Evolutionary conservation across 2,888 invertebrate species (phyloP).

Genomic region (Anagyrus pseudococci): DNA sequence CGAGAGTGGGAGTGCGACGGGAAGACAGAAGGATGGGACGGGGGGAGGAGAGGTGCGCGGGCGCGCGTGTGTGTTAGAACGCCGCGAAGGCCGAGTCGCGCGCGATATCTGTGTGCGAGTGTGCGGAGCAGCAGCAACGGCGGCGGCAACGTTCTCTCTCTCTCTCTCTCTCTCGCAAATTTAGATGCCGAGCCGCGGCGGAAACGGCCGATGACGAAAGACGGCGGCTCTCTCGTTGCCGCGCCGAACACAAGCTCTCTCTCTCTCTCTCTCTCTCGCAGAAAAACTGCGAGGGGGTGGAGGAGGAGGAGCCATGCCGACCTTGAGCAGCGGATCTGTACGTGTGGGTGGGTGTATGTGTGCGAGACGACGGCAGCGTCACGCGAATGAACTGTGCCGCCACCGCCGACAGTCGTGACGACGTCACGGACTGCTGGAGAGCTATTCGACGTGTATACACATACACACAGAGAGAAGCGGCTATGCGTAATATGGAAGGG

Average conservation of each 20-base stretch:
- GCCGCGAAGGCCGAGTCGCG: slow-evolving; percentile 44
- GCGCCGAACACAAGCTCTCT: not conserved
- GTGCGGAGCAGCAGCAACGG: no score
- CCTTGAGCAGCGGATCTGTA: not conserved
- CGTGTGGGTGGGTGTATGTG: not conserved
- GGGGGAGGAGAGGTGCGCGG: slow-evolving; percentile 24
- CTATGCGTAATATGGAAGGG: no score
- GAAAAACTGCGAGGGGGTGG: not conserved
- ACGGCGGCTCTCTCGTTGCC: slow-evolving; percentile 16
- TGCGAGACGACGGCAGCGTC: not conserved
- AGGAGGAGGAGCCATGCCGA: not conserved
- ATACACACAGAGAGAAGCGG: no score
- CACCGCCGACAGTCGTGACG: not conserved
- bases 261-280: not conserved
- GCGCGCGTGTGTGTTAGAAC: slow-evolving; percentile 11
- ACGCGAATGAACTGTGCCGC: not conserved
- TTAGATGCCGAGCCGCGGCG: slow-evolving; percentile 53
- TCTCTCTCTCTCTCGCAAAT: slow-evolving; percentile 39
- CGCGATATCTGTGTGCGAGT: no score
- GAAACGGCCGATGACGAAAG: slow-evolving; percentile 51
- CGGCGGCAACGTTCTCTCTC: no score
- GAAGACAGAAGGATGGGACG: slow-evolving; percentile 40
- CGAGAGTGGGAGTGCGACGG: slow-evolving; percentile 30
- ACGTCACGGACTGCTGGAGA: no score
- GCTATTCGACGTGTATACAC: no score